Base-by-base conservation (phyloP, 2,113 vertebrate species). In the Stegastes partitus region DNA sequence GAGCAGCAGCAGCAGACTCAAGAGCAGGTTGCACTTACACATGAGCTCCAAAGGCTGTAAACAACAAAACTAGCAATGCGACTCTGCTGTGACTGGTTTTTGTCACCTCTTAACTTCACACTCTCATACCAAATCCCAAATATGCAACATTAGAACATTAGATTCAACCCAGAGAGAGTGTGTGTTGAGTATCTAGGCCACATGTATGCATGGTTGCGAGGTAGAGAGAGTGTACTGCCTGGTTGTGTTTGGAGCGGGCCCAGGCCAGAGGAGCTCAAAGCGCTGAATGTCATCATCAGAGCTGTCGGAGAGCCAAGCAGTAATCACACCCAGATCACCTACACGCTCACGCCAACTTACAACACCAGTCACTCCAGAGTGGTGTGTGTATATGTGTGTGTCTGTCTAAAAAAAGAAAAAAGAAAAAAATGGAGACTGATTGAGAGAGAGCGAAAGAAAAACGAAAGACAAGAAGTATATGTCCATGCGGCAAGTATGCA, bases 261-360 rank as follows among this genome's bases (percentile, higher is more conserved):
- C 90, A 90, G 88, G 87, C 90, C 89, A 92, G 89, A 93, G 91
- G 90, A 92, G 89, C 92, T 91, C 88, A 92, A 93, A 93, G 92
- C 88, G 69, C 91, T 94, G 94, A 93, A 95, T 94, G 93, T 94
- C 94, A 95, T 95, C 94, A 94, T 94, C 92, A 91, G 88, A 87
- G 90, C 91, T 94, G 92, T 93, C 85, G 81, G 87, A 86, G 86
- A 88, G 94, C 94, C 94, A 95, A 94, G 89, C 93, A 79, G 89
- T 95, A 95, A 95, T 95, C 94, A 94, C 94, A 94, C 94, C 94
- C 94, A 95, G 94, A 95, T 94, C 94, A 95, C 93, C 94, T 94
- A 87, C 79, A 82, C 70, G 86, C 91, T 89, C 91, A 92, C 91
- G 94, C 94, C 94, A 95, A 94, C 91, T 92, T 93, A 93, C 87